Evolutionary conservation across 2,113 vertebrate genomes (phyloP).

Genomic region (Athene noctua): DNA sequence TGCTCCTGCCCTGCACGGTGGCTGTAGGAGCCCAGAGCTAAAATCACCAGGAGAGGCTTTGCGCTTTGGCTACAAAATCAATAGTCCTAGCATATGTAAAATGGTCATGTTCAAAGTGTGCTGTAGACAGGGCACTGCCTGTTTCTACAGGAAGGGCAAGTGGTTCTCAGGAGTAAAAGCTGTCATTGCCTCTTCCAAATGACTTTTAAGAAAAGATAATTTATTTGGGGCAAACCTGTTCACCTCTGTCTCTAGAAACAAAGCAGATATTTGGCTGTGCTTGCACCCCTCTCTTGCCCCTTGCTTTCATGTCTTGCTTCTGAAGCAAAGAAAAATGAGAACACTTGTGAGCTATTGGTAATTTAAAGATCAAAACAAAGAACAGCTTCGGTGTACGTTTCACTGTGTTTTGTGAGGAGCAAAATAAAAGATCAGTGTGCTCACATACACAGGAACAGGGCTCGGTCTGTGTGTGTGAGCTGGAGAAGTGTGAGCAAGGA

Average conservation of each 20-base stretch:
- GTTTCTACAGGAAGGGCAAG: neutral
- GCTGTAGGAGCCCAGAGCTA: neutral
- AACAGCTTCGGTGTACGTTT: neutral
- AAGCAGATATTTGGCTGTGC: neutral
- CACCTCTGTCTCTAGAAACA: neutral
- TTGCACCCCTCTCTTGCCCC: neutral
- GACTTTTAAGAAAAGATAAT: neutral
- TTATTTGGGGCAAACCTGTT: neutral
- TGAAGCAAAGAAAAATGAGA: neutral
- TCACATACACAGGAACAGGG: neutral
- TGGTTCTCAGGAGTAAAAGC: neutral
- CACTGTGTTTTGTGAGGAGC: neutral
- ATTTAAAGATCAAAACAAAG: neutral
- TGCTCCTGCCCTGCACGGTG: neutral
- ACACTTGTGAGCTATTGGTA: neutral
- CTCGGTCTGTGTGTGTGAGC: neutral
- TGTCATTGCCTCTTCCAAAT: neutral
- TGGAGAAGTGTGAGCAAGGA: neutral
- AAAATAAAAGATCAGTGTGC: neutral
- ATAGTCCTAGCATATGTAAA: accelerated
- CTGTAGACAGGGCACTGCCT: neutral
- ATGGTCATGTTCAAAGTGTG: neutral
- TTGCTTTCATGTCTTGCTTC: neutral
- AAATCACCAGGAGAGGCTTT: neutral
- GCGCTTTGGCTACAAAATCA: neutral